These are phyloP conservation scores for Nesospiza acunhae DNA, from an alignment of 2,113 vertebrate species.

Conservation along the genomic window DNA sequence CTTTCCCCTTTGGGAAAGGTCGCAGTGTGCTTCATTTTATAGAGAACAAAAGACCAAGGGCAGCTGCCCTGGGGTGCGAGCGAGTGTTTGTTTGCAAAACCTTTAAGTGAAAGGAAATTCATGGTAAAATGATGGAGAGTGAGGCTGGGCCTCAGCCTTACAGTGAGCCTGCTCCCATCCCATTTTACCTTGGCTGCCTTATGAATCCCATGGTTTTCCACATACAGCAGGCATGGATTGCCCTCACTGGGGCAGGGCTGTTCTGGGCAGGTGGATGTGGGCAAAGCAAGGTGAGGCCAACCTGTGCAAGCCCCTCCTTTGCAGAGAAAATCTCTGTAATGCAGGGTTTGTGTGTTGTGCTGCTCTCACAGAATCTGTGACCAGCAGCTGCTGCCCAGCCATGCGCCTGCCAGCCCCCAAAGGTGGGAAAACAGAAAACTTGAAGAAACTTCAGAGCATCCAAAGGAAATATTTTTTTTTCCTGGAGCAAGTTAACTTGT, in stretches of 20 bases:
- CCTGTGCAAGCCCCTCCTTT: fast-evolving
- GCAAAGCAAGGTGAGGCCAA: neutral
- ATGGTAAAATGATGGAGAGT: neutral
- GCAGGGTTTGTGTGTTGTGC: neutral
- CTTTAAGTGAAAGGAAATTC: neutral
- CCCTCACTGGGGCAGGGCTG: neutral
- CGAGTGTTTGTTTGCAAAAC: neutral
- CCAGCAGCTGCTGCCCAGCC: neutral
- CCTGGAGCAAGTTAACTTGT: fast-evolving
- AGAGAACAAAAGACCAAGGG: neutral
- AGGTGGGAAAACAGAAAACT: neutral
- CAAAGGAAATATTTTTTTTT: neutral
- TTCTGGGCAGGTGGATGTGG: neutral
- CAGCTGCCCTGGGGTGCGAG: fast-evolving
- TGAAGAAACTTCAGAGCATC: neutral
- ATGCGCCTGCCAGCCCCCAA: neutral
- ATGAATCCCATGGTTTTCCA: neutral
- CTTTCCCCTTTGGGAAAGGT: neutral
- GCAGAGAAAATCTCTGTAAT: neutral
- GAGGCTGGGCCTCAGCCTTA: neutral
- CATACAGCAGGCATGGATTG: fast-evolving
- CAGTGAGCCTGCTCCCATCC: neutral
- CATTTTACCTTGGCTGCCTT: neutral
- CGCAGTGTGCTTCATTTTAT: neutral
- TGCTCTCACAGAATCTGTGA: neutral